Base-by-base conservation (phyloP, 2,888 invertebrate species). In the Iphiclides podalirius region DNA sequence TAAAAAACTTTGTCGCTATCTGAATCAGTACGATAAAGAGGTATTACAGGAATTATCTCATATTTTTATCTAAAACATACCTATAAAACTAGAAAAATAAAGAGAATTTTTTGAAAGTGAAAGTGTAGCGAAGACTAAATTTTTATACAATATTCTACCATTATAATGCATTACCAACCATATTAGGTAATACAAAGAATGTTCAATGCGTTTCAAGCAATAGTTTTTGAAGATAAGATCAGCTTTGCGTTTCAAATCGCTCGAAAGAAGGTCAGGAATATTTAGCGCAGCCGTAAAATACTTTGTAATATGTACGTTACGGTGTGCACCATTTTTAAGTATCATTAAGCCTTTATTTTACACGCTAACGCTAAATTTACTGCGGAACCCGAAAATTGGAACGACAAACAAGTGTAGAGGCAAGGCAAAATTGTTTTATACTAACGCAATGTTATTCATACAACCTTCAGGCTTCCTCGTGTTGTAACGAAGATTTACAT, bases 1-100 rank as follows among this genome's bases (percentile, higher is more conserved):
- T 33, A 31, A 37, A 43, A 42, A 42, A 33, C 43, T 39, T 44
- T 44, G 38, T 44, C 33, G 49, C 43, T 49, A 49, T 49, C 49
- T 33, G 1, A 49, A 38, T 28, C 38, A 26, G 13, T 48, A 26
- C 28, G 34, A 26, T 49, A 39, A 16, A 49, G 20, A 49, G 20
- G 6, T 39, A 49, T 49, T 39, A 44, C 16, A 35, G 2, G 8
- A 16, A 23, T 48, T 38, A 38, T 33, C 20, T 31, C 43, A 34
- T 43, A n/a, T 16, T 33, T 49, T 38, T 33, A 38, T 38, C n/a
- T 16, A 11, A 13, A 4, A 14, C 38, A 46, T 46, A 26, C 1
- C 6, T 8, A 20, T 20, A 20, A n/a, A n/a, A n/a, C n/a, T n/a
- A n/a, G n/a, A n/a, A n/a, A n/a, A n/a, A n/a, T n/a, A n/a, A n/a